Base-by-base conservation (phyloP, 2,113 vertebrate genomes). In the Spea multiplicata region DNA sequence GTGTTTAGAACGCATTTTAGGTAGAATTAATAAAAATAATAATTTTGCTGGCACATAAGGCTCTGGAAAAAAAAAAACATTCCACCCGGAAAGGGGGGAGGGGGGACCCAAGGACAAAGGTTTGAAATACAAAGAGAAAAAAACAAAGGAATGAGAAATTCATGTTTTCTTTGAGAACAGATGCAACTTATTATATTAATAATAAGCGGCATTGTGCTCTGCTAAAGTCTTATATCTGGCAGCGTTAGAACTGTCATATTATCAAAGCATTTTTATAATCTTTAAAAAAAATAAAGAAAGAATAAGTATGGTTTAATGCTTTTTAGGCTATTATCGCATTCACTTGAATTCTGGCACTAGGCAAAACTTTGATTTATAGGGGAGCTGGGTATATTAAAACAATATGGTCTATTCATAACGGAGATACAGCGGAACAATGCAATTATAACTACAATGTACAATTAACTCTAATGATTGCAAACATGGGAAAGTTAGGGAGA, bases 121-220 rank as follows among this genome's bases (percentile, higher is more conserved):
- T 66, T 79, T 73, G 49, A 78, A 17, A 30, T 30, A 30, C 48
- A 65, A 65, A 44, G 53, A 44, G 44, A 47, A 77, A 78, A 78
- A 78, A 53, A 76, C 61, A 80, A 66, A 74, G 53, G 78, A 66
- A 80, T 17, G 45, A 74, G 71, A 80, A 68, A 74, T 74, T 67
- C 77, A 65, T 44, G 6, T 79, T 78, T 64, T 78, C 62, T 46
- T 73, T 55, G 62, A 55, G 44, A 74, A 73, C 78, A 80, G 78
- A 80, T 80, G 78, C 53, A 74, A 80, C 59, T 80, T 14, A 80
- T 80, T 80, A 80, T 45, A 68, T 50, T 77, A 74, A 80, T 67
- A 67, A 80, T 30, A 73, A 65, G 52, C 61, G 57, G 46, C 49
- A 67, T 73, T 80, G 59, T 74, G 62, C 50, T 66, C 50, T 65